Percentiles rank a stretch among this genome's conserved stretches.
phyloP scores from a whole-genome alignment of 2,888 invertebrate species.

The Dicyrtoma fusca region DNA sequence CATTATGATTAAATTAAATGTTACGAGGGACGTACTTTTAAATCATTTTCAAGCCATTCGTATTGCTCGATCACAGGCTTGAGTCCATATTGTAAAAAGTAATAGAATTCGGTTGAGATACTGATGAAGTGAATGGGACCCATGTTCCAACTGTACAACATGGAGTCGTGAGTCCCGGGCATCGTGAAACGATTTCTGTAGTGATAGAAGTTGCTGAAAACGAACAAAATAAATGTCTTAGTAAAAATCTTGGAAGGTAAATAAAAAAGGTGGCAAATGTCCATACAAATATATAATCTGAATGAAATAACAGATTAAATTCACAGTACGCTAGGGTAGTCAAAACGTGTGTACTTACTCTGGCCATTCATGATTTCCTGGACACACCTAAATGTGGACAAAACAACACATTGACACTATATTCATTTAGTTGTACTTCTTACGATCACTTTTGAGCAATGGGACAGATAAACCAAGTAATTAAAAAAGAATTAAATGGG shows the following conservation, averaged over 20 bases:
- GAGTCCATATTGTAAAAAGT: conserved; percentile 83
- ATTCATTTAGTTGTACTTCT: no score
- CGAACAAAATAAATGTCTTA: no score
- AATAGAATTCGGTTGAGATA: conserved; percentile 93
- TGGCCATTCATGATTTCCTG: conserved; percentile 75
- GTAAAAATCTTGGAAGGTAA: no score
- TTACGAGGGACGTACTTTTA: conserved; percentile 67
- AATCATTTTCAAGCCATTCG: conserved; percentile 83
- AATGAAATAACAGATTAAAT: no score
- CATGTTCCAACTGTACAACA: conserved; percentile 84
- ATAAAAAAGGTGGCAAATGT: no score
- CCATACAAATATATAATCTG: conserved; percentile 25
- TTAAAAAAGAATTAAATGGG: no score
- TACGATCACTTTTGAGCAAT: no score
- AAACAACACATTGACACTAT: no score
- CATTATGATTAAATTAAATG: no score
- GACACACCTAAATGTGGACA: no score
- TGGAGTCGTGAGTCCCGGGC: conserved; percentile 74
- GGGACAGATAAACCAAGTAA: no score
- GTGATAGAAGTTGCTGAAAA: conserved; percentile 89
- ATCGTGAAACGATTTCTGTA: conserved; percentile 89
- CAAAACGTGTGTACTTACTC: neutral
- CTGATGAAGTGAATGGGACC: conserved; percentile 89
- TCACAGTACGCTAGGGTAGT: no score
- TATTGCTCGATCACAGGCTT: conserved; percentile 78